A percentile compares a stretch with the other conserved stretches of the same genome.
These are phyloP conservation scores for Leptinotarsa defecta DNA, from an alignment of 1,140 invertebrate genomes.

Conservation along the genomic window DNA sequence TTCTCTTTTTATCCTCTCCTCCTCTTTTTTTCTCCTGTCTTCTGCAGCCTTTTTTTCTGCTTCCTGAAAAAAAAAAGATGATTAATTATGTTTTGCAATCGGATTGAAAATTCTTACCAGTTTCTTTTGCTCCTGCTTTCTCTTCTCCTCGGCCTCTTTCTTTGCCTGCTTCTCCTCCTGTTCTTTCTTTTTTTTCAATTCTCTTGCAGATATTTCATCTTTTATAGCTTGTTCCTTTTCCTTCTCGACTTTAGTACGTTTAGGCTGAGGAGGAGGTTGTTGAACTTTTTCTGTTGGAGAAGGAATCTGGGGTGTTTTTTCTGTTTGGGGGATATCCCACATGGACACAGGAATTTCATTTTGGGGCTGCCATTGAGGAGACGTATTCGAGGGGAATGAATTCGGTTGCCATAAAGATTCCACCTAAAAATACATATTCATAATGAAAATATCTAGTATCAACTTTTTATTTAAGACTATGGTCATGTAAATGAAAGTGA, in stretches of 20 bases:
- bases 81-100: not conserved
- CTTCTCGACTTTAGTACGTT: constrained; percentile 56
- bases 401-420: constrained; percentile 51
- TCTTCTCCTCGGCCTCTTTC: constrained; percentile 56
- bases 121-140: constrained; percentile 43
- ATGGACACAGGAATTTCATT: constrained; percentile 49
- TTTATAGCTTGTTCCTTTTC: constrained; percentile 52
- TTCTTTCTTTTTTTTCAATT: constrained; percentile 54
- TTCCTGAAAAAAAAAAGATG: constrained; percentile 43
- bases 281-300: constrained; percentile 26
- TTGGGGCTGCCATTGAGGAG: constrained; percentile 37
- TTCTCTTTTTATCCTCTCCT: constrained; percentile 57
- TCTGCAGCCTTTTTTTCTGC: constrained; percentile 61
- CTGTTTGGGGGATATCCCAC: constrained; percentile 51
- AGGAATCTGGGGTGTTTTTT: constrained; percentile 19
- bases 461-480: too few species aligned
- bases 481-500: too few species aligned
- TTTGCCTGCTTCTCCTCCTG: constrained; percentile 55
- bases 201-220: constrained; percentile 53
- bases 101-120: constrained; percentile 28
- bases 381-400: constrained; percentile 30
- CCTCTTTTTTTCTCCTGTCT: constrained; percentile 58
- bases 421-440: constrained; percentile 32
- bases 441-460: too few species aligned
- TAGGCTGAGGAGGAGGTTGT: constrained; percentile 17